Percentiles rank a stretch among this genome's conserved stretches.
phyloP scores from a whole-genome alignment of 2,113 vertebrate genomes.

The Nasalis larvatus region DNA sequence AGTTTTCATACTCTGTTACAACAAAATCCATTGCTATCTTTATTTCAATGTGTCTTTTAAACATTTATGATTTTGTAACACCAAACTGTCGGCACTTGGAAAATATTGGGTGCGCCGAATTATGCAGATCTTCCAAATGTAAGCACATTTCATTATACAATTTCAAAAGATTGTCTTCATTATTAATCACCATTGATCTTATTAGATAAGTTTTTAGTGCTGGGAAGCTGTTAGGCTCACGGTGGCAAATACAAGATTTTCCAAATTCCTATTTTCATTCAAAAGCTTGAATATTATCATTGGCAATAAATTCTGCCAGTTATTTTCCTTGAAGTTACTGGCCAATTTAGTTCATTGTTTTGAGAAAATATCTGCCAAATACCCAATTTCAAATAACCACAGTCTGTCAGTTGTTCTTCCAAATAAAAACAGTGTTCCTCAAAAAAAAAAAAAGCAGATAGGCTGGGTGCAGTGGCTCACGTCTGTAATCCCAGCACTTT shows the following conservation, averaged over 20 bases:
- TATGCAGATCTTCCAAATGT: conserved; percentile 29
- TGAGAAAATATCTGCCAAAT: conserved; percentile 18
- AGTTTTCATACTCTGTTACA: conserved; percentile 34
- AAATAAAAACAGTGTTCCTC: conserved; percentile 33
- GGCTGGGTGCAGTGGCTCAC: no score
- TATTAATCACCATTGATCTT: conserved; percentile 46
- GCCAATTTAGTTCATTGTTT: conserved; percentile 46
- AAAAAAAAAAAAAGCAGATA: background rate
- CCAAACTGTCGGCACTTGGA: background rate
- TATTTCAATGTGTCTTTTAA: conserved; percentile 18
- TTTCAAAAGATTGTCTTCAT: conserved; percentile 29
- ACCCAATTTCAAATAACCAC: background rate
- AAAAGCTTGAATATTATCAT: conserved; percentile 37
- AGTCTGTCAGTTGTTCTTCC: conserved; percentile 37
- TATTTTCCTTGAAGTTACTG: background rate
- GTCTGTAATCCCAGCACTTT: no score
- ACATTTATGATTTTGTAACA: conserved; percentile 20
- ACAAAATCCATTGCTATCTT: conserved; percentile 17
- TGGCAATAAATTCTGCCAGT: conserved; percentile 2
- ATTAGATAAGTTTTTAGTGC: background rate
- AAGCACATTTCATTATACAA: background rate
- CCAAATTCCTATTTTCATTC: conserved; percentile 31
- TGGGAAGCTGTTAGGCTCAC: background rate
- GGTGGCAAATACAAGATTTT: conserved; percentile 14
- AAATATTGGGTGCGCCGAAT: conserved; percentile 44